Conservation (phyloP, 2,797 vertebrate species). For the Mycteria americana region DNA sequence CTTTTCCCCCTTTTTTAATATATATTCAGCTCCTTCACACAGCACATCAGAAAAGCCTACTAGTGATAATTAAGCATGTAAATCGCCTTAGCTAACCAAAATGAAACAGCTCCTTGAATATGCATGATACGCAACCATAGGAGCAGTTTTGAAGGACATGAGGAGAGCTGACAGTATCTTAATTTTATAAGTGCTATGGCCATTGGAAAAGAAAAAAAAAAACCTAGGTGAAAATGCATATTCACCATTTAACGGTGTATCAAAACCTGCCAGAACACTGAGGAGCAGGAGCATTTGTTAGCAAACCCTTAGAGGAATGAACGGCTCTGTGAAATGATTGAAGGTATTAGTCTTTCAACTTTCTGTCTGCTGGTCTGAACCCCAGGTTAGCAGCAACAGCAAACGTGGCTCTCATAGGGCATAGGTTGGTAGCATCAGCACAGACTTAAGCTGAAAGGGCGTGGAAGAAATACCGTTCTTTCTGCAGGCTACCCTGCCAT, state of each 20-base stretch:
- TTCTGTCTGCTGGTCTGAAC: background rate
- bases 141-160: background rate
- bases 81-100: background rate
- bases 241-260: background rate
- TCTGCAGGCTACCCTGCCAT: background rate
- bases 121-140: background rate
- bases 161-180: background rate
- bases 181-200: background rate
- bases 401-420: background rate
- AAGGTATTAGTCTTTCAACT: background rate
- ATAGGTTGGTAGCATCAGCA: background rate
- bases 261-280: background rate
- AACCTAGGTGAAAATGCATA: background rate
- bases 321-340: background rate
- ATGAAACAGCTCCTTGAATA: background rate
- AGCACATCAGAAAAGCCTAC: background rate
- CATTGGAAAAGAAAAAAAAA: background rate
- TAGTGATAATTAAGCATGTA: background rate
- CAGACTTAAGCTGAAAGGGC: background rate
- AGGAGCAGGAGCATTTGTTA: background rate
- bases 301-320: background rate
- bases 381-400: background rate
- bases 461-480: background rate
- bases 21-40: background rate
- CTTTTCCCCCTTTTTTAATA: fast-evolving